phyloP scores from a whole-genome alignment of 2,888 invertebrate genomes.

The Drosophila planitibia region DNA sequence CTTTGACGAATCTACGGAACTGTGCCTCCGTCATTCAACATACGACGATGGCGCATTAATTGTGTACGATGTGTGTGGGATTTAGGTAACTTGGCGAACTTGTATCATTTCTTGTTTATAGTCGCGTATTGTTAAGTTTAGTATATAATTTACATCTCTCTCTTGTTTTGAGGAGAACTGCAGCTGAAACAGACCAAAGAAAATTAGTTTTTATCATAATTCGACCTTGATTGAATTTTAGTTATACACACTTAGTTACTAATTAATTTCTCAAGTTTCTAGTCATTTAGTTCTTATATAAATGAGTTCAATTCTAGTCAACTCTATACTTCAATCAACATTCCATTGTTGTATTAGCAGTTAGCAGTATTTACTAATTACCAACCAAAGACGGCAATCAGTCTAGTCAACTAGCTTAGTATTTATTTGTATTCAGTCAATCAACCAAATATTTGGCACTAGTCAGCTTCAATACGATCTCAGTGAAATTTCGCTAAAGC shows the following conservation, averaged over 20 bases:
- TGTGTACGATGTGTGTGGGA: constrained; percentile 18
- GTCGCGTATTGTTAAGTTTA: constrained; percentile 67
- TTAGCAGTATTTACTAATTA: constrained; percentile 9
- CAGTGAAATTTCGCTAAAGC: constrained; percentile 29
- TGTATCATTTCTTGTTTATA: constrained; percentile 57
- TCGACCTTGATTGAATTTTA: constrained; percentile 41
- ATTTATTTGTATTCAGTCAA: constrained; percentile 52
- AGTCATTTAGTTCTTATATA: constrained; percentile 61
- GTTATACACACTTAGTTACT: constrained; percentile 45
- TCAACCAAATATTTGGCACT: constrained; percentile 45
- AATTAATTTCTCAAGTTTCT: constrained; percentile 42
- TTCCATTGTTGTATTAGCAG: constrained; percentile 53
- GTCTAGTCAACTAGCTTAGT: constrained; percentile 53
- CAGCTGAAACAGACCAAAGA: constrained; percentile 82
- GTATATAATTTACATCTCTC: constrained; percentile 43
- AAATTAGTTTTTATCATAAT: constrained; percentile 55
- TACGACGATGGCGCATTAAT: constrained; percentile 84
- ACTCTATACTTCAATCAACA: constrained; percentile 58
- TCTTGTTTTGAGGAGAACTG: constrained; percentile 52
- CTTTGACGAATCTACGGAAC: constrained; percentile 84
- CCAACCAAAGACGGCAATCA: constrained; percentile 45
- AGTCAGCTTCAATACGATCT: constrained; percentile 79
- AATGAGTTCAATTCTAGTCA: constrained; percentile 69
- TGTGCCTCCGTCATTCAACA: constrained; percentile 86
- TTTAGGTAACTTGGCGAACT: constrained; percentile 16